A percentile compares a stretch with the other conserved stretches of the same genome.
Conservation (phyloP, 2,113 vertebrate species). For the Pardalotus punctatus region DNA sequence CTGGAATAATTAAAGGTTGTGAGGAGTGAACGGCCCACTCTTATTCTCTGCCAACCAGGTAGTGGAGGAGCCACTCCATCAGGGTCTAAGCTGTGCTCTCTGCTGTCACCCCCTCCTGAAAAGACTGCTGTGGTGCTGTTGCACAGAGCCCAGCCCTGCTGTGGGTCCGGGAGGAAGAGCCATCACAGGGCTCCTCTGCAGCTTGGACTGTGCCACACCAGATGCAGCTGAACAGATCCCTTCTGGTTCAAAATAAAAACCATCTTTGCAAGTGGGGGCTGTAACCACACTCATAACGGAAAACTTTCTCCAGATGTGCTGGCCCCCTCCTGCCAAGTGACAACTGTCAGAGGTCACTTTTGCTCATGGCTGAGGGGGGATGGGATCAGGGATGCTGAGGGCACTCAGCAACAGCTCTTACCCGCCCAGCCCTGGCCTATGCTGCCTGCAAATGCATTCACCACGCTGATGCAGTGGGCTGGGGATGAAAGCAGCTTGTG, state of each 20-base stretch:
- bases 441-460: neutral
- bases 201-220: neutral
- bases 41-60: neutral
- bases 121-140: neutral
- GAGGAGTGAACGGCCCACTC: neutral
- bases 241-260: neutral
- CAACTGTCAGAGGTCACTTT: neutral
- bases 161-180: neutral
- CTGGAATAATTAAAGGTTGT: neutral
- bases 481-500: neutral
- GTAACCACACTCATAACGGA: neutral
- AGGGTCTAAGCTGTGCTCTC: neutral
- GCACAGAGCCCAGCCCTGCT: neutral
- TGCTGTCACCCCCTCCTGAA: accelerated
- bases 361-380: accelerated
- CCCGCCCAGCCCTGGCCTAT: accelerated
- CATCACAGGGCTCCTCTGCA: neutral
- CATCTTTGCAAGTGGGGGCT: neutral
- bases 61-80: neutral
- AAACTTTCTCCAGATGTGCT: neutral
- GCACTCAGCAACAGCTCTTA: neutral
- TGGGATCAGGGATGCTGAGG: neutral
- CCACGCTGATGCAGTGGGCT: neutral
- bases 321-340: neutral
- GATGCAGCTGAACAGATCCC: neutral